These are phyloP conservation scores for Caenorhabditis tropicalis DNA, from an alignment of 1,140 invertebrate genomes.

Conservation along the genomic window DNA sequence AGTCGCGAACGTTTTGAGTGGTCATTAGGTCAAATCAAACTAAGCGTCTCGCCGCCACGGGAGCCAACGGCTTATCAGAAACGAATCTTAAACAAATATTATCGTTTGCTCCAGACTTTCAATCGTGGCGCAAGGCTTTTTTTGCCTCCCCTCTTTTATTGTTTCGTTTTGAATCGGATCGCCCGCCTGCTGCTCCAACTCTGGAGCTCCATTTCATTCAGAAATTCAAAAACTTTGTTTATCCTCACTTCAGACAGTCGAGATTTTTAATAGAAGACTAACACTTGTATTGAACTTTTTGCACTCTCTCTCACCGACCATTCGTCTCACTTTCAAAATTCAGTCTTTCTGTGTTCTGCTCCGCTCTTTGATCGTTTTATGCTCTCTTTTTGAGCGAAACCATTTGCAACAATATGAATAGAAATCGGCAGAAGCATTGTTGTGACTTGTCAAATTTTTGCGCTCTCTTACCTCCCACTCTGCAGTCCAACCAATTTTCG, in stretches of 20 bases:
- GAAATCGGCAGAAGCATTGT: constrained; percentile 32
- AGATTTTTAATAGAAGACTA: not conserved
- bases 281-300: not conserved
- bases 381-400: not conserved
- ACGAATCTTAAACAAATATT: constrained; percentile 37
- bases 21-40: constrained; percentile 19
- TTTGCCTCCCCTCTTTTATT: constrained; percentile 6
- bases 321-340: not conserved
- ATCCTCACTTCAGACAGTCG: constrained; percentile 1
- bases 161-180: constrained; percentile 27
- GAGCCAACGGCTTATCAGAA: constrained; percentile 20
- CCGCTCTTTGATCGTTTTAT: not conserved
- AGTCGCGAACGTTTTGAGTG: constrained; percentile 19
- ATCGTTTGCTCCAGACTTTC: constrained; percentile 12
- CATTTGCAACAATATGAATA: constrained; percentile 42
- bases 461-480: not conserved
- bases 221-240: not conserved
- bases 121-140: constrained; percentile 36
- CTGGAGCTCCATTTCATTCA: not conserved
- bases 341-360: not conserved
- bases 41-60: not conserved
- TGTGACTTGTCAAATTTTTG: constrained; percentile 36
- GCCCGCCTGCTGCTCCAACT: not conserved
- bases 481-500: constrained; percentile 21
- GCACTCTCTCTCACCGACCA: not conserved